Base-by-base conservation (phyloP, 2,888 invertebrate genomes). In the Megaustenia siamemsis region DNA sequence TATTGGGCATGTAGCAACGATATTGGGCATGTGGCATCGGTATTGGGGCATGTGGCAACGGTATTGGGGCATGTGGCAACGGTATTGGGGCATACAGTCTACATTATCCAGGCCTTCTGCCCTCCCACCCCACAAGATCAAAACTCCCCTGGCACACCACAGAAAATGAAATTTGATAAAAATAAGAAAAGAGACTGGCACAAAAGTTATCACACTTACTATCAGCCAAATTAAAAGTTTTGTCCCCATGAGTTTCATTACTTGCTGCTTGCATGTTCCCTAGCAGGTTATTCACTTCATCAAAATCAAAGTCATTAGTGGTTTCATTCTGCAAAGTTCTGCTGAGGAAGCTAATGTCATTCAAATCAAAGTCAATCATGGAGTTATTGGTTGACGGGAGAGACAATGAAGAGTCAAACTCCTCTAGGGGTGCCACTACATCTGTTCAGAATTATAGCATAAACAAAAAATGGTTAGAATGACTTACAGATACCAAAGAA, bases 311-410 rank as follows among this genome's bases (percentile, higher is more conserved):
- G 49, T 66, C 80, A 28, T 79, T 75, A 24, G 40, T 24, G 15
- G 28, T 32, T 18, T 15, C 18, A 32, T 84, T 66, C 66, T 78
- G 45, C 63, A 75, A 35, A 10, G 49, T 38, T 5, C 75, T 69
- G 15, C 63, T 56, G 38, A 84, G 75, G 40, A 81, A 76, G 56
- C 38, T 69, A 18, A 85, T 56, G 56, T 80, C 76, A 24, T 43
- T 56, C 0, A 81, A 43, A 56, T 81, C 85, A 73, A 75, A 85
- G 15, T 85, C 80, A 5, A 77, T 32, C 21, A 32, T 32, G 0
- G 68, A 15, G n/a, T 78, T 78, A 32, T 60, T 60, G 56, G 45
- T 56, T n/a, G 82, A n/a, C 53, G 43, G 82, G 66, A 71, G n/a
- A 6, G 76, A 45, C 75, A 75, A 35, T 35, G 76, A 49, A 38